A percentile compares a stretch with the other conserved stretches of the same genome.
phyloP scores from a whole-genome alignment of 2,113 vertebrate genomes.

The Cottus gobio region DNA sequence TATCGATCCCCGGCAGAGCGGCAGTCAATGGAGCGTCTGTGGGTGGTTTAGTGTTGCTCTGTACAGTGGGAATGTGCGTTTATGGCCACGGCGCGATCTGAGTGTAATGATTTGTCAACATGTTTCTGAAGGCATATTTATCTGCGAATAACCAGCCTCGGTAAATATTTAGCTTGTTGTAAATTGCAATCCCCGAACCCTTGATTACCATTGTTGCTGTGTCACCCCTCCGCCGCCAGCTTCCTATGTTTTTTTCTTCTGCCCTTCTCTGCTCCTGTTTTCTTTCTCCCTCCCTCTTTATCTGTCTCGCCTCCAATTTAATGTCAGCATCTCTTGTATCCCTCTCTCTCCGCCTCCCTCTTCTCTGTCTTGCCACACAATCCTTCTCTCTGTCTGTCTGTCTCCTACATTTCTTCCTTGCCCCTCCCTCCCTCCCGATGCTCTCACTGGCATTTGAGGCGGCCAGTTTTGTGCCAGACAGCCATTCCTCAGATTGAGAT shows the following conservation, averaged over 20 bases:
- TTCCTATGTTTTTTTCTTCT: conserved; percentile 30
- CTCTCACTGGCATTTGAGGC: conserved; percentile 66
- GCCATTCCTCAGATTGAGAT: conserved; percentile 79
- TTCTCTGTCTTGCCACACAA: conserved; percentile 42
- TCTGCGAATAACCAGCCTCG: conserved; percentile 31
- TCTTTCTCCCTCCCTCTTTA: conserved; percentile 45
- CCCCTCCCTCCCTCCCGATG: conserved; percentile 38
- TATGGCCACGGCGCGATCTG: conserved; percentile 20
- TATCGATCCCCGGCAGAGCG: conserved; percentile 74
- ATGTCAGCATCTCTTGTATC: conserved; percentile 62
- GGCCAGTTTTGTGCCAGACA: conserved; percentile 73
- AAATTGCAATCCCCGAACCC: conserved; percentile 43
- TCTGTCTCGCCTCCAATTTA: conserved; percentile 67
- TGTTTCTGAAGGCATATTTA: conserved; percentile 39
- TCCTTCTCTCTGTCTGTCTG: conserved; percentile 43
- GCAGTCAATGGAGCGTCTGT: conserved; percentile 79
- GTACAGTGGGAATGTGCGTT: conserved; percentile 32
- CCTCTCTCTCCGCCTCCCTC: conserved; percentile 20
- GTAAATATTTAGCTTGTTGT: conserved; percentile 52
- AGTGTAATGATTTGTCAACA: conserved; percentile 31
- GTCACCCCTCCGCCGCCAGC: conserved; percentile 60
- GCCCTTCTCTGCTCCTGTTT: conserved; percentile 50
- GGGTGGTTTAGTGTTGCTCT: conserved; percentile 72
- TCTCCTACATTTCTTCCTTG: conserved; percentile 37
- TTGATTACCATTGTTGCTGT: conserved; percentile 70